Percentiles rank a stretch among this genome's conserved stretches.
Evolutionary conservation across 2,797 vertebrate species (phyloP).

Genomic region (Falco rusticolus): DNA sequence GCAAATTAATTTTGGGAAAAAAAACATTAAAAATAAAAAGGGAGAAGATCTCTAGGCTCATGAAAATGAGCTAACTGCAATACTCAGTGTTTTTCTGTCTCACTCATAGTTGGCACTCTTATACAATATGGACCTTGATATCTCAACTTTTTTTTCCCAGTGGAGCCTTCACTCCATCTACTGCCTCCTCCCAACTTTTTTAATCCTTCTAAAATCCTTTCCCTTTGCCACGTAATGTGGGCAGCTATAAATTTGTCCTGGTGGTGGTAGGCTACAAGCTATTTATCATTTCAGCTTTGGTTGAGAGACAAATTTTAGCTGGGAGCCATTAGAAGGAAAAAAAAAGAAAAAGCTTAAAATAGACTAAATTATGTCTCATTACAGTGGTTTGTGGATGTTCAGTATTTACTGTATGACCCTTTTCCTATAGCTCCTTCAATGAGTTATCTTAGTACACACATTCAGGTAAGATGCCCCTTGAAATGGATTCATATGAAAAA

Average conservation of each 20-base stretch:
- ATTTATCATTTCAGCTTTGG: slow-evolving; percentile 15
- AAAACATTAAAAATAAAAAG: not conserved
- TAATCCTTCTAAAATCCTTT: not conserved
- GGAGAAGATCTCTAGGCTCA: not conserved
- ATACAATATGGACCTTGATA: slow-evolving; percentile 14
- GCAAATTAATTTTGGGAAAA: not conserved
- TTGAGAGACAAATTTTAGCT: not conserved
- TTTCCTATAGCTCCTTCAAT: not conserved
- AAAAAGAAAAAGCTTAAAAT: not conserved
- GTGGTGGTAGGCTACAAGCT: not conserved
- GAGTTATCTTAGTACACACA: not conserved
- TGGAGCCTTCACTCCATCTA: not conserved
- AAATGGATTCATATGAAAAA: not conserved
- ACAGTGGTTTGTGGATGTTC: not conserved
- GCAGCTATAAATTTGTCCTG: slow-evolving; percentile 47
- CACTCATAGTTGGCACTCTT: not conserved
- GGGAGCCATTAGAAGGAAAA: not conserved
- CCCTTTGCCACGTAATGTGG: slow-evolving; percentile 18
- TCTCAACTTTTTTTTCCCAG: slow-evolving; percentile 7
- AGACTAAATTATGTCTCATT: not conserved
- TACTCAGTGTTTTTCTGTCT: not conserved
- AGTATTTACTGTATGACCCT: not conserved
- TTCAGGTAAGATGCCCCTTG: not conserved
- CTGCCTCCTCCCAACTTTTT: not conserved
- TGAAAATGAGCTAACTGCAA: not conserved